Percentiles rank a stretch among this genome's conserved stretches.
Evolutionary conservation across 2,888 invertebrate genomes (phyloP).

Genomic region (Spodoptera exigua): DNA sequence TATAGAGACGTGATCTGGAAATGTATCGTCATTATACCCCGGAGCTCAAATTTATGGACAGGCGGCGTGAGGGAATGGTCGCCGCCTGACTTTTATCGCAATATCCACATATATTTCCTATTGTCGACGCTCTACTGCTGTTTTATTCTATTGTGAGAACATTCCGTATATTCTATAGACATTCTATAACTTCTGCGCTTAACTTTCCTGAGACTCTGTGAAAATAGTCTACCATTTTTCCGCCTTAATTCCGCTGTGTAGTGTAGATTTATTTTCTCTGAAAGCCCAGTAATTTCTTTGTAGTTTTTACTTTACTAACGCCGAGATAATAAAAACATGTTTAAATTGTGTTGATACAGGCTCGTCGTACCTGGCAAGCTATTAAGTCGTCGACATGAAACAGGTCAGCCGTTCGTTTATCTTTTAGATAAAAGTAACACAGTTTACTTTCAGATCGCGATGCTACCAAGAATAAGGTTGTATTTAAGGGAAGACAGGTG

Average conservation of each 20-base stretch:
- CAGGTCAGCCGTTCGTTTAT: constrained; percentile 28
- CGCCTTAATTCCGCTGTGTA: constrained; percentile 12
- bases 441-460: constrained; percentile 20
- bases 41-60: constrained; percentile 67
- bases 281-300: constrained; percentile 13
- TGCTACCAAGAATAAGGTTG: constrained; percentile 25
- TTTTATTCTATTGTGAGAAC: constrained; percentile 54
- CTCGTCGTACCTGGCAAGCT: neutral
- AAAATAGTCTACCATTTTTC: constrained; percentile 12
- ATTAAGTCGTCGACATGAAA: constrained; percentile 12
- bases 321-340: constrained; percentile 7
- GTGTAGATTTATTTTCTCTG: constrained; percentile 16
- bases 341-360: constrained; percentile 15
- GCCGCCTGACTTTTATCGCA: constrained; percentile 60
- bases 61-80: constrained; percentile 56
- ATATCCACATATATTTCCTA: constrained; percentile 65
- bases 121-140: constrained; percentile 58
- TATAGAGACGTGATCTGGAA: constrained; percentile 69
- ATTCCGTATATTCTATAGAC: constrained; percentile 48
- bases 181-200: constrained; percentile 38
- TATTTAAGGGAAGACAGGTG: constrained; percentile 42
- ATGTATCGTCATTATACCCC: constrained; percentile 64
- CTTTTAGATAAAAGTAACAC: constrained; percentile 32
- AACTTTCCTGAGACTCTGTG: constrained; percentile 44
- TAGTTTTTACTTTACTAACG: too few species aligned